These are phyloP conservation scores for Potorous gilbertii DNA, from an alignment of 2,797 vertebrate genomes.

Conservation along the genomic window DNA sequence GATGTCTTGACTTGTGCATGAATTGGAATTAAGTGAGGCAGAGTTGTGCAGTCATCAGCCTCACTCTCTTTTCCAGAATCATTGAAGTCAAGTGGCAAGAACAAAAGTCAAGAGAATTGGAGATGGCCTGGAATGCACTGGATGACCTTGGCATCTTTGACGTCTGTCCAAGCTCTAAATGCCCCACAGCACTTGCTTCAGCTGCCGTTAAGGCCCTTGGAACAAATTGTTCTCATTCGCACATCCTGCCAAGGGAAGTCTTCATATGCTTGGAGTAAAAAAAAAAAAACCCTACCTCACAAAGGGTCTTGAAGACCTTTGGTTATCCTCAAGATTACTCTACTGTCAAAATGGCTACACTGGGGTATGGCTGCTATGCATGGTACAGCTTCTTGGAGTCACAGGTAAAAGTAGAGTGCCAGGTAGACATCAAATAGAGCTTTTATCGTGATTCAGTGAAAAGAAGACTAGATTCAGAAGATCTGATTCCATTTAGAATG, in stretches of 20 bases:
- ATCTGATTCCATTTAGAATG: background rate
- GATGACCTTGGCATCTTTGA: background rate
- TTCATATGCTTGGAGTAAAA: background rate
- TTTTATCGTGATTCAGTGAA: background rate
- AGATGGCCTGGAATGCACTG: background rate
- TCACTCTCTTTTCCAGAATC: background rate
- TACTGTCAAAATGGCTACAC: background rate
- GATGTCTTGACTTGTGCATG: background rate
- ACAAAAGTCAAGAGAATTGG: background rate
- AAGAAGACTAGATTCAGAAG: background rate
- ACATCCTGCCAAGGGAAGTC: background rate
- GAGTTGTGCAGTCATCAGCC: background rate
- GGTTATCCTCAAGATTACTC: background rate
- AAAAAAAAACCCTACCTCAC: background rate
- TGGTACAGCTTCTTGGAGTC: background rate
- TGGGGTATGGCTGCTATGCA: background rate
- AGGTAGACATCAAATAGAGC: background rate
- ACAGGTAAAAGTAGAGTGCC: background rate
- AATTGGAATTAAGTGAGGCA: background rate
- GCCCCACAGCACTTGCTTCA: background rate
- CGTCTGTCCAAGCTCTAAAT: background rate
- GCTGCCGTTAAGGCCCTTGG: background rate
- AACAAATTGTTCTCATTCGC: background rate
- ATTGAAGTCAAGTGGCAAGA: background rate
- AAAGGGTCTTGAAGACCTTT: background rate